Percentiles rank a stretch among this genome's conserved stretches.
Conservation (phyloP, 2,797 vertebrate species). For the Babyrousa celebensis region DNA sequence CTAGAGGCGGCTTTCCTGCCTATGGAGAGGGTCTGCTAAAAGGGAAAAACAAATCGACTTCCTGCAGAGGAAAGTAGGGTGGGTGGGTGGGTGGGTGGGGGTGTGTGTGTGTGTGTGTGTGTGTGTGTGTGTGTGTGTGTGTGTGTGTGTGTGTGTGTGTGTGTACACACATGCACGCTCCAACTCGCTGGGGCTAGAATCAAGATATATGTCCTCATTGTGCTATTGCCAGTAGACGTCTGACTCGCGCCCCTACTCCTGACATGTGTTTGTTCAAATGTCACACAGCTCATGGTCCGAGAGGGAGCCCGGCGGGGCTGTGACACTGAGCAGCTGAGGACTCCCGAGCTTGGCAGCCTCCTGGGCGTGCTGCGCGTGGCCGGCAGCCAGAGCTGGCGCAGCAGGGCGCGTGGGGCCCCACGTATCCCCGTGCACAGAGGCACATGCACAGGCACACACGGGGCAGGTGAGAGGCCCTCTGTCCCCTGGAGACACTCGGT, state of each 20-base stretch:
- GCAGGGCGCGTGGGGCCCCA: constrained; percentile 32
- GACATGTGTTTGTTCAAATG: constrained; percentile 91
- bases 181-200: background rate
- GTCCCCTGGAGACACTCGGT: constrained; percentile 66
- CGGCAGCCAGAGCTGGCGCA: constrained; percentile 85
- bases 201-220: constrained; percentile 68
- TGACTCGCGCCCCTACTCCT: constrained; percentile 86
- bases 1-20: background rate
- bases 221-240: constrained; percentile 87
- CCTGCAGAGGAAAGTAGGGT: background rate
- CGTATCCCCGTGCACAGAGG: background rate
- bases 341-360: constrained; percentile 87
- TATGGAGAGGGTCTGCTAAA: background rate
- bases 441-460: background rate
- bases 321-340: constrained; percentile 91
- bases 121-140: background rate
- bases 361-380: constrained; percentile 87
- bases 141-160: background rate
- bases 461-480: constrained; percentile 86
- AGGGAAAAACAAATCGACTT: background rate
- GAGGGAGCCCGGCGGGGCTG: constrained; percentile 84
- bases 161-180: background rate
- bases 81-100: too few relatives aligned
- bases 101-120: background rate
- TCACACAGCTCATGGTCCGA: constrained; percentile 87